A percentile compares a stretch with the other conserved stretches of the same genome.
These are phyloP conservation scores for Archaeoteleia sp. DNA, from an alignment of 2,888 invertebrate genomes.

Conservation along the genomic window DNA sequence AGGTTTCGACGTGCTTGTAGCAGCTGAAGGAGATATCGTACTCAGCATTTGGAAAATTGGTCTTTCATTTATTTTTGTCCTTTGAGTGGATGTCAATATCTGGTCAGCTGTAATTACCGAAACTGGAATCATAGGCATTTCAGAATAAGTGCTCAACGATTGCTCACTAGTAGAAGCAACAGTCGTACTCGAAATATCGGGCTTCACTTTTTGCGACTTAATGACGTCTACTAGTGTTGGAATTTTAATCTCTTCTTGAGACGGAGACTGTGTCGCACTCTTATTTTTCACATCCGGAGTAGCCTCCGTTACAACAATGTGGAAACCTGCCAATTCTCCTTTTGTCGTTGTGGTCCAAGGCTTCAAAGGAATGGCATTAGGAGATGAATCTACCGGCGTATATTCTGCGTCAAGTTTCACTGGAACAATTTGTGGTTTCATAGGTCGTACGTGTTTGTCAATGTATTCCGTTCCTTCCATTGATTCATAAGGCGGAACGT, in stretches of 20 bases:
- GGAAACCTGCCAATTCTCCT: constrained; percentile 32
- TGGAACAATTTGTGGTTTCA: constrained; percentile 30
- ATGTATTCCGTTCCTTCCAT: constrained; percentile 26
- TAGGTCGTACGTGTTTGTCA: constrained; percentile 43
- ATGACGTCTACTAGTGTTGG: constrained; percentile 16
- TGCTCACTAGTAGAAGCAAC: constrained; percentile 17
- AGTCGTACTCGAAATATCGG: too few relatives aligned
- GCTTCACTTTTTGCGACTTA: too few relatives aligned
- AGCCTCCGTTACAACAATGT: constrained; percentile 45
- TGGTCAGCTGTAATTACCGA: constrained; percentile 68
- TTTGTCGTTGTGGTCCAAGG: constrained; percentile 39
- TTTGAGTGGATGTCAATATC: constrained; percentile 58
- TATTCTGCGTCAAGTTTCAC: constrained; percentile 25
- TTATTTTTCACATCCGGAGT: constrained; percentile 16
- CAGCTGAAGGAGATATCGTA: constrained; percentile 60
- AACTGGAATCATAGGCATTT: constrained; percentile 71
- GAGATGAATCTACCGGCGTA: constrained; percentile 17
- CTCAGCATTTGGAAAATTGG: constrained; percentile 66
- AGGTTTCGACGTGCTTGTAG: constrained; percentile 18
- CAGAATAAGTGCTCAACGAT: constrained; percentile 55
- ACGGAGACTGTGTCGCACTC: background rate
- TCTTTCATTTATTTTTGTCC: constrained; percentile 55
- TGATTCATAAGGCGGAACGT: constrained; percentile 40
- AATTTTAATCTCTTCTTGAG: too few relatives aligned
- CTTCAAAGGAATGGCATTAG: constrained; percentile 28